Percentiles rank a stretch among this genome's conserved stretches.
phyloP scores from a whole-genome alignment of 2,113 vertebrate genomes.

The Gasterosteus aculeatus region DNA sequence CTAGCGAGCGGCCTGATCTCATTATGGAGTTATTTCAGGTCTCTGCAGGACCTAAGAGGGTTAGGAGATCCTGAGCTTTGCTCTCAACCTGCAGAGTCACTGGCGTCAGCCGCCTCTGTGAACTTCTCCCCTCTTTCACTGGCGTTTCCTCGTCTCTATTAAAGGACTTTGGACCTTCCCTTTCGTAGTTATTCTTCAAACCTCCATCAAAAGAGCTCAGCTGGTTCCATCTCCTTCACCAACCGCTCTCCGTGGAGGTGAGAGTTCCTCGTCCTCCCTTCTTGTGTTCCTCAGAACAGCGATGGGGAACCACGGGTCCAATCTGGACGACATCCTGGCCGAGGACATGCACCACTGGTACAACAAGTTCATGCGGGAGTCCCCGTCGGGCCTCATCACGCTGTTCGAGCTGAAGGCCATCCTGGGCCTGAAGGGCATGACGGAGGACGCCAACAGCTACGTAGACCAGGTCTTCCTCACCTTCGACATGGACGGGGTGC shows the following conservation, averaged over 20 bases:
- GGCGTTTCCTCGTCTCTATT: background rate
- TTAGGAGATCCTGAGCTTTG: slow-evolving; percentile 56
- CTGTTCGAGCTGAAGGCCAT: slow-evolving; percentile 88
- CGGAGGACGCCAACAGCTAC: slow-evolving; percentile 82
- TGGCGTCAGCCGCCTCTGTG: slow-evolving; percentile 13
- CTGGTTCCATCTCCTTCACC: background rate
- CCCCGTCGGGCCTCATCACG: slow-evolving; percentile 85
- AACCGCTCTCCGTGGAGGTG: background rate
- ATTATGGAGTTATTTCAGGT: slow-evolving; percentile 67
- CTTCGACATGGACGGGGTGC: slow-evolving; percentile 89
- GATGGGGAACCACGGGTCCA: slow-evolving; percentile 82
- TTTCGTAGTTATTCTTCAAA: background rate
- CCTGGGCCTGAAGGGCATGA: slow-evolving; percentile 84
- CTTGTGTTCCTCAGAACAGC: background rate
- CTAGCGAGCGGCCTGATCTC: slow-evolving; percentile 45
- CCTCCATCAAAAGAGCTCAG: background rate
- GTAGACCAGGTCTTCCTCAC: slow-evolving; percentile 87
- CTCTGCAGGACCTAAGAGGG: slow-evolving; percentile 61
- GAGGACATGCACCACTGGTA: slow-evolving; percentile 86
- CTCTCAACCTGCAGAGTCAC: slow-evolving; percentile 39
- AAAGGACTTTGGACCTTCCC: background rate
- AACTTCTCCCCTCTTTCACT: background rate
- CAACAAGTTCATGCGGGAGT: slow-evolving; percentile 89
- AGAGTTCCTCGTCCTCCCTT: background rate
- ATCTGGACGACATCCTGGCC: slow-evolving; percentile 74